Evolutionary conservation across 2,113 vertebrate species (phyloP).

Genomic region (Meleagris gallopavo): DNA sequence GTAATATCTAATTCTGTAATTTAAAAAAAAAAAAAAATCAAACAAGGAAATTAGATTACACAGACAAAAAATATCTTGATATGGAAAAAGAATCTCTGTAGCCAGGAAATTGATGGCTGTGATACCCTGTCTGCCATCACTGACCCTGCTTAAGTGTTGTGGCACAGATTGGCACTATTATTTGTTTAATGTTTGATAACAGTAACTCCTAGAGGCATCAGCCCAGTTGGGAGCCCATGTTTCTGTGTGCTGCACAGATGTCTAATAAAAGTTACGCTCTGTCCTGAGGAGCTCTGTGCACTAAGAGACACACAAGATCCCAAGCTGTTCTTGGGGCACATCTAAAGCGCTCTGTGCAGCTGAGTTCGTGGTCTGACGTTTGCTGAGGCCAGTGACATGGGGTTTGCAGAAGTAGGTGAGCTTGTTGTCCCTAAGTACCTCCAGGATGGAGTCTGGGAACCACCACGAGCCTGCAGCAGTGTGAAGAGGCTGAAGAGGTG

Average conservation of each 20-base stretch:
- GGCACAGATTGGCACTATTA: neutral
- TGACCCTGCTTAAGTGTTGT: neutral
- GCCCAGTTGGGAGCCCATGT: neutral
- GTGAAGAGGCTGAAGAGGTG: neutral
- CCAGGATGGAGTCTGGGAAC: neutral
- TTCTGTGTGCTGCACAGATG: neutral
- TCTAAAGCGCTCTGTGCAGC: neutral
- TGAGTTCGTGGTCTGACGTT: fast-evolving
- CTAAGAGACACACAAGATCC: neutral
- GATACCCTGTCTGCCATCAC: neutral
- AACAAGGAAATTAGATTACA: constrained; percentile 58
- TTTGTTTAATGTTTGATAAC: constrained; percentile 15
- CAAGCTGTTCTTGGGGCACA: neutral
- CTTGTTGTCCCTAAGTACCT: neutral
- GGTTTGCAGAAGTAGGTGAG: neutral
- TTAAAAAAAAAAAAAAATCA: constrained; percentile 1
- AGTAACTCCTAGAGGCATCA: constrained; percentile 10
- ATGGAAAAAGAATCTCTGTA: neutral
- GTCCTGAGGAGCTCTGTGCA: neutral
- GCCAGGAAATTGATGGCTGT: constrained; percentile 26
- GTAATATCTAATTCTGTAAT: constrained; percentile 61
- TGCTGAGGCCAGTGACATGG: neutral
- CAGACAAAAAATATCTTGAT: neutral
- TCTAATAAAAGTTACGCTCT: neutral
- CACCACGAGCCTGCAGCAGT: neutral